These are phyloP conservation scores for Andricus quercusramuli DNA, from an alignment of 2,888 invertebrate species.

Conservation along the genomic window DNA sequence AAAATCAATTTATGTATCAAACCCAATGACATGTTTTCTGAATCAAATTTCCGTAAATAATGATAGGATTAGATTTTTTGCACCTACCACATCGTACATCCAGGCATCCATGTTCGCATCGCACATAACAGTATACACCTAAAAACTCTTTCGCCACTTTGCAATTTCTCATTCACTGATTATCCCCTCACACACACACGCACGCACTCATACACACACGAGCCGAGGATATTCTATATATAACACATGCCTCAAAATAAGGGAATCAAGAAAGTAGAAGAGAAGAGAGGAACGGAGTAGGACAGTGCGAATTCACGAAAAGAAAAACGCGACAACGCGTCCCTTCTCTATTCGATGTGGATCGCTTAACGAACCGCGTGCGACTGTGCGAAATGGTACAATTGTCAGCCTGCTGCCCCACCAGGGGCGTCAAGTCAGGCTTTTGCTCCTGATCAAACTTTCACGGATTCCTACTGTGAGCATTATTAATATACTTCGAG, in stretches of 20 bases:
- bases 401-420: slow-evolving; percentile 44
- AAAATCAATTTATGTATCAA: too few species aligned
- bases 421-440: slow-evolving; percentile 15
- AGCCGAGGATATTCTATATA: slow-evolving; percentile 10
- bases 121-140: slow-evolving; percentile 59
- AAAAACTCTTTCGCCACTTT: neutral
- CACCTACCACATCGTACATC: slow-evolving; percentile 77
- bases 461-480: neutral
- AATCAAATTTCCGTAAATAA: slow-evolving; percentile 21
- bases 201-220: slow-evolving; percentile 43
- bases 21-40: too few species aligned
- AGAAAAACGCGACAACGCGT: slow-evolving; percentile 42
- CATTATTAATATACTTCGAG: too few species aligned
- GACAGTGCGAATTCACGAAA: neutral
- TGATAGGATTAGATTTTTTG: slow-evolving; percentile 44
- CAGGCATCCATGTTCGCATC: slow-evolving; percentile 75
- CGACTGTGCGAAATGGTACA: slow-evolving; percentile 72
- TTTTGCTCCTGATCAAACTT: neutral
- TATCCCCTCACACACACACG: neutral
- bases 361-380: slow-evolving; percentile 72
- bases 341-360: slow-evolving; percentile 57
- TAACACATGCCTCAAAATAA: neutral
- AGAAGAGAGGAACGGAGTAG: neutral
- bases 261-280: neutral
- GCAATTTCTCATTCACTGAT: neutral